These are phyloP conservation scores for Callaeas wilsoni DNA, from an alignment of 2,113 vertebrate species.

Conservation along the genomic window DNA sequence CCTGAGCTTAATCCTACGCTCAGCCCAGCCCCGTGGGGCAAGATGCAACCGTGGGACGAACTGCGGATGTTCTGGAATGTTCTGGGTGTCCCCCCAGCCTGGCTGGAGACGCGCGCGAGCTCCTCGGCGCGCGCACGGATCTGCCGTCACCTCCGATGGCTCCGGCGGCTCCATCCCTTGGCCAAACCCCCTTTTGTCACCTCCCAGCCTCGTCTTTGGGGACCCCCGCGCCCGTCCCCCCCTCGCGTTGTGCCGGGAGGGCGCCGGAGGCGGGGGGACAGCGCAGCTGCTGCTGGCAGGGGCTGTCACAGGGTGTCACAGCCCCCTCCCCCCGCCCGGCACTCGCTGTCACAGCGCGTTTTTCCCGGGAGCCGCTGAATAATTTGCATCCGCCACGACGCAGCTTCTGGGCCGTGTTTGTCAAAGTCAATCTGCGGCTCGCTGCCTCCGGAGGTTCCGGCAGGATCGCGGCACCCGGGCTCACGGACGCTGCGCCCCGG, in stretches of 20 bases:
- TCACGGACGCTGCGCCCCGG: rapidly evolving
- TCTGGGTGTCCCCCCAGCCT: rapidly evolving
- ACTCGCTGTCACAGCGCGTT: background rate
- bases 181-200: background rate
- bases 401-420: background rate
- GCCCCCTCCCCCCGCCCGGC: background rate
- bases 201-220: background rate
- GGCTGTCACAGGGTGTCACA: constrained; percentile 4
- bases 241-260: rapidly evolving
- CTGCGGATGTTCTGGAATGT: background rate
- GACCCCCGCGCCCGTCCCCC: background rate
- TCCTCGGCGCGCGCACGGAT: rapidly evolving
- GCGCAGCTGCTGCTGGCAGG: background rate
- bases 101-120: rapidly evolving
- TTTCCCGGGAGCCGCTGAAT: background rate
- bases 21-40: rapidly evolving
- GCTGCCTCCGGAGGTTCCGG: background rate
- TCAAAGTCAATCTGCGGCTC: constrained; percentile 6
- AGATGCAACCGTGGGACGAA: background rate
- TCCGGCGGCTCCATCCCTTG: rapidly evolving
- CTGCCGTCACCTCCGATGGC: rapidly evolving
- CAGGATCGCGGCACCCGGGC: rapidly evolving
- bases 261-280: background rate
- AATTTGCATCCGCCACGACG: constrained; percentile 6
- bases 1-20: background rate